phyloP scores from a whole-genome alignment of 2,888 invertebrate species.

The Cantharis rufa region DNA sequence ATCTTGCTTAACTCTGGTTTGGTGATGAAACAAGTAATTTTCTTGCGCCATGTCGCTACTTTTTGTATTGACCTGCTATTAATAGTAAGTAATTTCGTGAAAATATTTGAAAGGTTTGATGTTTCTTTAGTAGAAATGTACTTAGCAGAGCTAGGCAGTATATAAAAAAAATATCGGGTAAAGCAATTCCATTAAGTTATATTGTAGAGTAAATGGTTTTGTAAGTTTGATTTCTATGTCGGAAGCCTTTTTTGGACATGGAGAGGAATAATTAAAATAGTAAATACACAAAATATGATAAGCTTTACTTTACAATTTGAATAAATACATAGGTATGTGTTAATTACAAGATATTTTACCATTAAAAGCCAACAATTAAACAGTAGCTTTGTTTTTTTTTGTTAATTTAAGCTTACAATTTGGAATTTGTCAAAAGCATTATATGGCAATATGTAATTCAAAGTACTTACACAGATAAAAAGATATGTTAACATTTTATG shows the following conservation, averaged over 20 bases:
- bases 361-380: constrained; percentile 52
- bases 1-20: too few relatives aligned
- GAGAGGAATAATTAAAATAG: neutral
- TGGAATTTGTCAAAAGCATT: constrained; percentile 44
- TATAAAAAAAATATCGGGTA: neutral
- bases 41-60: too few relatives aligned
- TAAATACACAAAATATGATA: constrained; percentile 55
- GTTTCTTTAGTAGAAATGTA: too few relatives aligned
- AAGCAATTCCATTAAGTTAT: neutral
- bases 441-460: constrained; percentile 31
- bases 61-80: too few relatives aligned
- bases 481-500: constrained; percentile 47
- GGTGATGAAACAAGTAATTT: too few relatives aligned
- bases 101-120: too few relatives aligned
- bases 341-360: constrained; percentile 51
- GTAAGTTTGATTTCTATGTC: too few relatives aligned
- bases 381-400: constrained; percentile 24
- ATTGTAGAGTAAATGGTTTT: too few relatives aligned
- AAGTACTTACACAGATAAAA: constrained; percentile 48
- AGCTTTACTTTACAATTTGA: constrained; percentile 56
- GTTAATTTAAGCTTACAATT: constrained; percentile 46
- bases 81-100: too few relatives aligned
- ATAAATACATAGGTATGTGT: constrained; percentile 48
- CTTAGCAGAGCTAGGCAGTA: too few relatives aligned
- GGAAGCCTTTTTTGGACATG: neutral